Conservation (phyloP, 2,113 vertebrate species). For the Paradoxurus hermaphroditus region DNA sequence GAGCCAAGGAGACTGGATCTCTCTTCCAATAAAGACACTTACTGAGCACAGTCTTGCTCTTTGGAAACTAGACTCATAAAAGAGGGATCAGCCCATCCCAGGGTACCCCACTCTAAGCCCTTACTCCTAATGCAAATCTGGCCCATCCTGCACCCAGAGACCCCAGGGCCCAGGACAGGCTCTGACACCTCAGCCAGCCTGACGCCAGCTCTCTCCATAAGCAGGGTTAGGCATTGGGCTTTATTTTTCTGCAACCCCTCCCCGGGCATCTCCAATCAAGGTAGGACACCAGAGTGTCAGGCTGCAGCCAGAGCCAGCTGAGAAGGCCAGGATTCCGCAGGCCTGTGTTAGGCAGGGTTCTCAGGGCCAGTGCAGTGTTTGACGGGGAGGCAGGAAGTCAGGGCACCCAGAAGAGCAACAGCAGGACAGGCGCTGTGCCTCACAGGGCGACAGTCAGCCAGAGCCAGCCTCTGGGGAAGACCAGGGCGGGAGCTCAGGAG, state of each 20-base stretch:
- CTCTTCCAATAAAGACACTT: slow-evolving; percentile 40
- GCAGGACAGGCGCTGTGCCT: background rate
- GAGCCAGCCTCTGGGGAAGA: background rate
- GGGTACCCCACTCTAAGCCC: background rate
- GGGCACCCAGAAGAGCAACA: background rate
- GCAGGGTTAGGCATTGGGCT: background rate
- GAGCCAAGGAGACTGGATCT: slow-evolving; percentile 47
- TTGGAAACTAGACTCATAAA: background rate
- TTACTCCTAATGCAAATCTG: background rate
- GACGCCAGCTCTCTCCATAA: background rate
- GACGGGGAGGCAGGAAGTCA: background rate
- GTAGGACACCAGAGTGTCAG: background rate
- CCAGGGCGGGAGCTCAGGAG: background rate
- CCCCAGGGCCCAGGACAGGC: background rate
- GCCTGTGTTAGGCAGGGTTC: background rate
- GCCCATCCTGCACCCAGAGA: background rate
- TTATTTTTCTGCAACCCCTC: background rate
- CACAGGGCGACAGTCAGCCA: background rate
- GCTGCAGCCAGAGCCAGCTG: background rate
- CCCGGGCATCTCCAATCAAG: background rate
- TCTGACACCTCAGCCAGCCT: background rate
- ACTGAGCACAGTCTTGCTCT: background rate
- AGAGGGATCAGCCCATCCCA: background rate
- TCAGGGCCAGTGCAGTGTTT: background rate
- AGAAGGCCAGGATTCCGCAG: slow-evolving; percentile 12